These are phyloP conservation scores for Raja brachyura DNA, from an alignment of 2,113 vertebrate genomes.

Conservation along the genomic window DNA sequence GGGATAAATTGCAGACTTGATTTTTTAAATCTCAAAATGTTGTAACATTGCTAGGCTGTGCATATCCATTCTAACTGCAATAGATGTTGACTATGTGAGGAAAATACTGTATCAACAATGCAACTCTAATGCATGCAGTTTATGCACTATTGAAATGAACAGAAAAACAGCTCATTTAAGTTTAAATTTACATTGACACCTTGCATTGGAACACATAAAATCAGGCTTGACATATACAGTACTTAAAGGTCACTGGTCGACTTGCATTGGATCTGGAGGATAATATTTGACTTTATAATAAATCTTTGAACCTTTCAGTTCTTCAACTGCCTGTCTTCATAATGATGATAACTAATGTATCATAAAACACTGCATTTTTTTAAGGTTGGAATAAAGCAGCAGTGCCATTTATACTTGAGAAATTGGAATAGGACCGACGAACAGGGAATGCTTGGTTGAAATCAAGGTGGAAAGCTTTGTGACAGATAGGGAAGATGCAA, in stretches of 20 bases:
- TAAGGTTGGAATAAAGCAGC: not conserved
- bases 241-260: not conserved
- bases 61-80: not conserved
- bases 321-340: not conserved
- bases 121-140: not conserved
- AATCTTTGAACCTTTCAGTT: not conserved
- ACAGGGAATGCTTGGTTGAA: too few species aligned
- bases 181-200: not conserved
- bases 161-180: not conserved
- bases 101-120: not conserved
- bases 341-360: not conserved
- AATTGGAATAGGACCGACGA: too few species aligned
- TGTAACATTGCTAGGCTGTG: too few species aligned
- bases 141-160: not conserved
- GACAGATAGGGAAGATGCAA: too few species aligned
- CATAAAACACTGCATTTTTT: not conserved
- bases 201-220: not conserved
- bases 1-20: too few species aligned
- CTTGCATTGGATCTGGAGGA: not conserved
- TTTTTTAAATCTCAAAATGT: too few species aligned
- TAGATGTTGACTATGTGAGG: too few species aligned
- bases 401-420: too few species aligned
- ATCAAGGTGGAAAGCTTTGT: too few species aligned
- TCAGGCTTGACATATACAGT: not conserved
- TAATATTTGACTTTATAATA: constrained; percentile 8